Evolutionary conservation across 2,797 vertebrate species (phyloP), one percentile per base, ranked within the genome.

Genomic region (Phrynocephalus vlangalii): DNA sequence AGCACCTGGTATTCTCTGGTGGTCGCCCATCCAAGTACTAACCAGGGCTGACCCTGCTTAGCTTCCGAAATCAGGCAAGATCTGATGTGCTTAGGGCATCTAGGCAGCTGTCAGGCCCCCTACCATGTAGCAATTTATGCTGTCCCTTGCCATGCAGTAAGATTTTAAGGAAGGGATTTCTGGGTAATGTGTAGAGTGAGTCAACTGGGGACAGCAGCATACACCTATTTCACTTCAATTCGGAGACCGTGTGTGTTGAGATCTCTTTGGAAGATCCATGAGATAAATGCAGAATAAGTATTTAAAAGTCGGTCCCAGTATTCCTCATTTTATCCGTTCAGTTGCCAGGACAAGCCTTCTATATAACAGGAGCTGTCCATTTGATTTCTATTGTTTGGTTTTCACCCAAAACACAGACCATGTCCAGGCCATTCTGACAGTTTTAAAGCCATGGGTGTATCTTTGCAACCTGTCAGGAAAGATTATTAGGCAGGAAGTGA

Each of bases 271-370:
- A 48, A 7, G 30, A 85, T 22, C 1, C 3, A 24, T 26, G 24
- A 15, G 30, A 52, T 56, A 26, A 84, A 73, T 60, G n/a, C 44
- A 28, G 2, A 67, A 11, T 66, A 84, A 30, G 9, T 56, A 1
- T 75, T 72, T 75, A 56, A 56, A 56, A 56, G 52, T 56, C 9
- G 72, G 6, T 22, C 3, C 28, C 26, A 30, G 44, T 24, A 11
- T 28, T 5, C 30, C 60, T 70, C 1, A 2, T 4, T 44, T 79
- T 70, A 52, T 88, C 91, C 80, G 3, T 90, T 88, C 91, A 91
- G 83, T 94, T 94, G 90, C 94, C 94, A 94, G 84, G 82, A 82
- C 72, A 75, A 89, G 50, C 91, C 90, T 93, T 87, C 90, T 52
- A 85, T 90, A 93, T 15, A 87, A 70, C 72, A 79, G 82, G 85